These are phyloP conservation scores for Rhyacophila evoluta DNA, from an alignment of 2,888 invertebrate species.

Conservation along the genomic window DNA sequence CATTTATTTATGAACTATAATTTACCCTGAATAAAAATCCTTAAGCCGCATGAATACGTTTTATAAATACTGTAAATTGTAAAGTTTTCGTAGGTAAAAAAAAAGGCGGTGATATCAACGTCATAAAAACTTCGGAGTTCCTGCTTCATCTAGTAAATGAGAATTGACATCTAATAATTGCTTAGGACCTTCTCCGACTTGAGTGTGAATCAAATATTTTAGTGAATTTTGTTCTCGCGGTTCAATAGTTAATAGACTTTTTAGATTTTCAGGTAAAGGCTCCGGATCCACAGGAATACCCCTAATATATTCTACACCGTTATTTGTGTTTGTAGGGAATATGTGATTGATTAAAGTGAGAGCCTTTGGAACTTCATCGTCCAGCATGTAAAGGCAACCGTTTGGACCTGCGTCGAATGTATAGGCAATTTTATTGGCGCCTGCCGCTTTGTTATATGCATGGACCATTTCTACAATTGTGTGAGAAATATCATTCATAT, in stretches of 20 bases:
- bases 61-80: too few species aligned
- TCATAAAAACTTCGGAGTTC: slow-evolving; percentile 61
- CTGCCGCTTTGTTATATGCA: slow-evolving; percentile 79
- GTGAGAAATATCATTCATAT: slow-evolving; percentile 92
- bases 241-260: slow-evolving; percentile 60
- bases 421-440: slow-evolving; percentile 85
- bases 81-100: too few species aligned
- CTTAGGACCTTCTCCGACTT: slow-evolving; percentile 83
- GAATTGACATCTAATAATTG: slow-evolving; percentile 58
- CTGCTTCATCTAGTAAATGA: slow-evolving; percentile 68
- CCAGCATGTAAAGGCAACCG: slow-evolving; percentile 88
- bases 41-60: too few species aligned
- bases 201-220: slow-evolving; percentile 87
- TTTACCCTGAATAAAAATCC: too few species aligned
- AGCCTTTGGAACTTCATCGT: slow-evolving; percentile 79
- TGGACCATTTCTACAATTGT: slow-evolving; percentile 85
- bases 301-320: slow-evolving; percentile 67
- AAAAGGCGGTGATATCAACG: slow-evolving; percentile 5
- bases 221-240: slow-evolving; percentile 70
- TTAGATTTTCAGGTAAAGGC: slow-evolving; percentile 55
- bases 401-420: slow-evolving; percentile 99
- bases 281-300: slow-evolving; percentile 66
- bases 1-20: too few species aligned
- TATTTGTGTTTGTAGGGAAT: slow-evolving; percentile 74
- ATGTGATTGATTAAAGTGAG: slow-evolving; percentile 76